Evolutionary conservation across 1,140 invertebrate species (phyloP).

Genomic region (Micrasema longulum): DNA sequence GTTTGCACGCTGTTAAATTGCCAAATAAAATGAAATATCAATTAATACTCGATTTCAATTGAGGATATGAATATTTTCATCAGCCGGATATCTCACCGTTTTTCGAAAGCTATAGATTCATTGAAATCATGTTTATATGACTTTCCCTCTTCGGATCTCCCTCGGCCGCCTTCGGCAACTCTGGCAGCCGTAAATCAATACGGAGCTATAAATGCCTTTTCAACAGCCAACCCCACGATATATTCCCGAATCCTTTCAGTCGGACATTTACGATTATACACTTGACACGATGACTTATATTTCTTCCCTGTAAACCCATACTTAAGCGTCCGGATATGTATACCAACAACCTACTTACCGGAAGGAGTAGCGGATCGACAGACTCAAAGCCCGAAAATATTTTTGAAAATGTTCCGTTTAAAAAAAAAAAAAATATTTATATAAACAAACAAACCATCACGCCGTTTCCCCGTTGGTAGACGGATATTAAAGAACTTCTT

Average conservation of each 20-base stretch:
- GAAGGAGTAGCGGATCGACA: neutral
- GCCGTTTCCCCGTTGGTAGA: too few species aligned
- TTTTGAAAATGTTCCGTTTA: too few species aligned
- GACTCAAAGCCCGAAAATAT: neutral
- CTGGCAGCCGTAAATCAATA: constrained; percentile 29
- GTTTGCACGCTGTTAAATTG: too few species aligned
- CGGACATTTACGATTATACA: constrained; percentile 42
- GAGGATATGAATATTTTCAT: too few species aligned
- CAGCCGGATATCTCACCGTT: too few species aligned
- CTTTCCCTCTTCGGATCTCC: neutral
- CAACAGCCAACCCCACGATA: constrained; percentile 28
- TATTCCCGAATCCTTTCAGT: constrained; percentile 39
- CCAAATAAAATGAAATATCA: too few species aligned
- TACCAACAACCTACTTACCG: neutral
- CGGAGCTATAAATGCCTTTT: constrained; percentile 34
- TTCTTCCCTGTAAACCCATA: constrained; percentile 24
- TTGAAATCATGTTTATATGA: too few species aligned
- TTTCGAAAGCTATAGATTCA: too few species aligned
- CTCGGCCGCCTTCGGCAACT: neutral
- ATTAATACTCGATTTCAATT: too few species aligned
- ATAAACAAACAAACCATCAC: too few species aligned
- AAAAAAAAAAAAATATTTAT: too few species aligned
- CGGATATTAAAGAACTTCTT: too few species aligned
- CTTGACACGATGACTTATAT: constrained; percentile 43
- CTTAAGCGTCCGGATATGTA: neutral